Percentiles rank a stretch among this genome's conserved stretches.
Conservation (phyloP, 2,888 invertebrate species). For the Megamerina dolium region DNA sequence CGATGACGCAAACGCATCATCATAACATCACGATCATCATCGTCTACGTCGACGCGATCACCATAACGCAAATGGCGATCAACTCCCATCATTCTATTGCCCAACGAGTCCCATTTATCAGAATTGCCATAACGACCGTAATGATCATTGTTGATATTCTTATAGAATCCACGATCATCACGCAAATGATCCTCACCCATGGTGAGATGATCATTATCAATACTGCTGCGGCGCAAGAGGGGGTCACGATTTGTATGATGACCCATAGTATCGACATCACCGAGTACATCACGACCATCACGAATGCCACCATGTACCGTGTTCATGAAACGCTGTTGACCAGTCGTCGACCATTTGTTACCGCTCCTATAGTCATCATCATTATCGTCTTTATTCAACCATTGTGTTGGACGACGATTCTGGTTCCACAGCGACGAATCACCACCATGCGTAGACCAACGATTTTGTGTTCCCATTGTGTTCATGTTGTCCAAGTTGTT, state of each 20-base stretch:
- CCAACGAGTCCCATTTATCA: background rate
- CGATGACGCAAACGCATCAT: constrained; percentile 16
- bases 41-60: background rate
- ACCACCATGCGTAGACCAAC: background rate
- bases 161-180: background rate
- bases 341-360: background rate
- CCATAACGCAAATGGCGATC: background rate
- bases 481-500: background rate
- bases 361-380: no score
- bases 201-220: background rate
- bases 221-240: no score
- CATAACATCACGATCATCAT: background rate
- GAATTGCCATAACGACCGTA: background rate
- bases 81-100: background rate
- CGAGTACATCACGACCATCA: background rate
- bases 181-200: background rate
- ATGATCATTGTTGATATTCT: background rate
- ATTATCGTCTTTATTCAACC: background rate
- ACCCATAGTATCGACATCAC: background rate
- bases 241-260: background rate
- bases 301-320: background rate
- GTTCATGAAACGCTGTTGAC: background rate
- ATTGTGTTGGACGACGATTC: constrained; percentile 8
- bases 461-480: background rate
- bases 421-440: constrained; percentile 1